These are phyloP conservation scores for Chionis minor DNA, from an alignment of 2,113 vertebrate genomes.

Conservation along the genomic window DNA sequence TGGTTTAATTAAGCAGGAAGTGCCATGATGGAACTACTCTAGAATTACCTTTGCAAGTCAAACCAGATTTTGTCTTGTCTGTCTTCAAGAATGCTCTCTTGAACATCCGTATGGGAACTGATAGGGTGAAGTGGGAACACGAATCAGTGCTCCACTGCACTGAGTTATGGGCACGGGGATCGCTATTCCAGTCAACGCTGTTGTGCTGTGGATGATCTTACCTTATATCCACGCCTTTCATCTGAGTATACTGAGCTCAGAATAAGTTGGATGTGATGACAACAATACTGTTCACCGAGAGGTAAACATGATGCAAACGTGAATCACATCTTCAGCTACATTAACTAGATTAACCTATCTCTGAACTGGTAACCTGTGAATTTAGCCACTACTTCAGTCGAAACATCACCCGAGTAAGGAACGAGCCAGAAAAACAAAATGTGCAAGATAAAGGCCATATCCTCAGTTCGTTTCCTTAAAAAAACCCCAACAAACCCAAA, in stretches of 20 bases:
- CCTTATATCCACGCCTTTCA: background rate
- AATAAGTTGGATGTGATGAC: background rate
- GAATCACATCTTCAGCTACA: background rate
- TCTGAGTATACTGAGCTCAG: background rate
- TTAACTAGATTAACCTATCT: background rate
- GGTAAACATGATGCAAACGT: background rate
- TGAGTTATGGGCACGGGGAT: background rate
- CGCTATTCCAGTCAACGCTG: background rate
- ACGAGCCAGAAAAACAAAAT: background rate
- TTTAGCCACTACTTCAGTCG: background rate
- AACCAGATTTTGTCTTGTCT: background rate
- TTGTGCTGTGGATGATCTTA: background rate
- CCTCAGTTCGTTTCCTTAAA: background rate
- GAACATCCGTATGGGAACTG: background rate
- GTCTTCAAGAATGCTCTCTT: background rate
- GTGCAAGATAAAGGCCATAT: background rate
- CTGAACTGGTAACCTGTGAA: background rate
- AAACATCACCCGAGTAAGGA: background rate
- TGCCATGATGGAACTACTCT: background rate
- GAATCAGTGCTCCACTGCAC: background rate
- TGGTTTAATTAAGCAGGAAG: background rate
- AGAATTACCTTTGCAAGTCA: background rate
- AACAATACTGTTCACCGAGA: background rate
- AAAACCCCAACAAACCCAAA: background rate
- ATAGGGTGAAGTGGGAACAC: fast-evolving